phyloP scores from a whole-genome alignment of 2,888 invertebrate species.

The Sarcophaga caerulescens region DNA sequence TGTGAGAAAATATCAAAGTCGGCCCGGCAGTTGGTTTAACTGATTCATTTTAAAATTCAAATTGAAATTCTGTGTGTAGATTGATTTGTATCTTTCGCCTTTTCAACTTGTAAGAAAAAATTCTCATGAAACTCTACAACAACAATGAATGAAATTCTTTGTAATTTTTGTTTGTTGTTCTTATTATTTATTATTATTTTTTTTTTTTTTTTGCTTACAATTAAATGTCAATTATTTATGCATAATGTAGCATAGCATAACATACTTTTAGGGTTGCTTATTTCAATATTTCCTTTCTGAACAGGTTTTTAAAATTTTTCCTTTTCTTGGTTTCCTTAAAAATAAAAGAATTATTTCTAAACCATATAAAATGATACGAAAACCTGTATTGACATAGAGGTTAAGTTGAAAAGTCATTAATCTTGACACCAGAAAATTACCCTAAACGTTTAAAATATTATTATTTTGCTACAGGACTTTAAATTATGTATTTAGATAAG shows the following conservation, averaged over 20 bases:
- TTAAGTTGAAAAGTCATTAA: neutral
- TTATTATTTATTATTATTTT: no score
- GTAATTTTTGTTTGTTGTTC: neutral
- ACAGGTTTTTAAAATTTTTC: neutral
- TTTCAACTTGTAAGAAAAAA: constrained; percentile 27
- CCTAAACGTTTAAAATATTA: no score
- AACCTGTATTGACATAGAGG: neutral
- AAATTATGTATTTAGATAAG: no score
- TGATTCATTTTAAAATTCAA: neutral
- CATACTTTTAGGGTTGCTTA: neutral
- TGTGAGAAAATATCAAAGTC: constrained; percentile 55
- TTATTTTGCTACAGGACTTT: no score
- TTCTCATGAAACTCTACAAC: neutral
- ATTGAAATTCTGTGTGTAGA: constrained; percentile 10
- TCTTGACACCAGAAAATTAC: no score
- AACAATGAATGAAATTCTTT: neutral
- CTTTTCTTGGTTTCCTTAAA: no score
- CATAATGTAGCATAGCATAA: neutral
- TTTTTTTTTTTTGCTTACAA: neutral
- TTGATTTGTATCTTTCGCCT: constrained; percentile 38
- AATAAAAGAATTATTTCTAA: no score
- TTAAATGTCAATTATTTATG: neutral
- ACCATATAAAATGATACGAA: neutral
- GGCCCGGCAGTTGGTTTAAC: constrained; percentile 11
- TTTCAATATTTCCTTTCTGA: neutral